Evolutionary conservation across 2,888 invertebrate species (phyloP).

Genomic region (Unio delphinus): DNA sequence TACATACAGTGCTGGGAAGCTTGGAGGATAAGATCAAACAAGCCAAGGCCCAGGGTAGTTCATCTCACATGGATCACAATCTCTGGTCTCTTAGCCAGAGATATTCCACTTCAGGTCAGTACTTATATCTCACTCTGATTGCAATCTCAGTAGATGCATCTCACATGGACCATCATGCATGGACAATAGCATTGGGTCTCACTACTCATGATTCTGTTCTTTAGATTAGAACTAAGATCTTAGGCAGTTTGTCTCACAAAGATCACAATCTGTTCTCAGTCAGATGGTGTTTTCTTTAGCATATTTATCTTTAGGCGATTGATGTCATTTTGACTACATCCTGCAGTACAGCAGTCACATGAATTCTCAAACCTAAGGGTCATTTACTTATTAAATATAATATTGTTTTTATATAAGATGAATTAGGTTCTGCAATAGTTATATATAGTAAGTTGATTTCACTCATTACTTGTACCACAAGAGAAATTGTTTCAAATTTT

Average conservation of each 20-base stretch:
- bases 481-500: too few relatives aligned
- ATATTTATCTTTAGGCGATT: not conserved
- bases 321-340: too few relatives aligned
- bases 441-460: too few relatives aligned
- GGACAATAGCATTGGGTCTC: not conserved
- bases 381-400: too few relatives aligned
- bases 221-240: constrained; percentile 28
- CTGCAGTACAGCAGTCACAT: too few relatives aligned
- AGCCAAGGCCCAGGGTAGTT: constrained; percentile 55
- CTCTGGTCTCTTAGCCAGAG: constrained; percentile 48
- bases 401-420: too few relatives aligned
- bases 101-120: constrained; percentile 49
- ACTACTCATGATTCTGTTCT: too few relatives aligned
- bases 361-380: too few relatives aligned
- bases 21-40: constrained; percentile 61
- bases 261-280: constrained; percentile 34
- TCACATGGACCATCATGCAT: constrained; percentile 1
- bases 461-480: too few relatives aligned
- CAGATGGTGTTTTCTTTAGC: constrained; percentile 50
- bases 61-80: constrained; percentile 30
- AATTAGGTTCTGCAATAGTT: too few relatives aligned
- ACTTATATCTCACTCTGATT: too few relatives aligned
- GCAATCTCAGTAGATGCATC: too few relatives aligned
- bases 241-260: constrained; percentile 46
- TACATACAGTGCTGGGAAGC: constrained; percentile 60